Base-by-base conservation (phyloP, 1,140 invertebrate genomes). In the Formica exsecta region DNA sequence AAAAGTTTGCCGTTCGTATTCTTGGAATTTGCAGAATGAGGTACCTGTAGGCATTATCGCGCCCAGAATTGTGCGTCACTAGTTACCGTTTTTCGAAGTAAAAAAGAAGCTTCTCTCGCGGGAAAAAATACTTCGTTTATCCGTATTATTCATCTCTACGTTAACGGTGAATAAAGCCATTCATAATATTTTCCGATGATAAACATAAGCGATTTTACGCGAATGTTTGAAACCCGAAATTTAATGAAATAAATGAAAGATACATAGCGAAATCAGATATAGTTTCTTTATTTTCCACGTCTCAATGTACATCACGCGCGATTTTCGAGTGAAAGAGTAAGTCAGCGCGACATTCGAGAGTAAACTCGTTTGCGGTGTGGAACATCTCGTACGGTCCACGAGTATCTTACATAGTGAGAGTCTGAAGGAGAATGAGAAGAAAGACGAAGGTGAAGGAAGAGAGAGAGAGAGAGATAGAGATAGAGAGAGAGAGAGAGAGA, bases 1-100 rank as follows among this genome's bases (percentile, higher is more conserved):
- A 75, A 83, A 90, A 90, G 80, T 90, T 90, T 83, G 74, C 61
- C 59, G 70, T 38, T 85, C 54, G 41, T 59, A 61, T 83, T 66
- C 51, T 19, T 13, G n/a, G 44, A 32, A 86, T 80, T 85, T 73
- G 57, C 66, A 54, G 86, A 70, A 79, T 86, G 29, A 44, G 16
- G 16, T 13, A 44, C 19, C 51, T 62, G 54, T 22, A 48, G 51
- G 68, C 32, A 44, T 11, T 38, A 51, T 57, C 19, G 9, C n/a
- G n/a, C 29, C 44, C 36, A 36, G 54, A 73, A 68, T 68, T 57
- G n/a, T 70, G 16, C 38, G 11, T 59, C 44, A n/a, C 29, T 32
- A 75, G 22, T 41, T 87, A 59, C 32, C 32, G 9, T 57, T 71
- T 76, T 77, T n/a, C 32, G 22, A 68, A 51, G 11, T 25, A 54